A percentile compares a stretch with the other conserved stretches of the same genome.
phyloP scores from a whole-genome alignment of 2,888 invertebrate species.

The Oscheius onirici region DNA sequence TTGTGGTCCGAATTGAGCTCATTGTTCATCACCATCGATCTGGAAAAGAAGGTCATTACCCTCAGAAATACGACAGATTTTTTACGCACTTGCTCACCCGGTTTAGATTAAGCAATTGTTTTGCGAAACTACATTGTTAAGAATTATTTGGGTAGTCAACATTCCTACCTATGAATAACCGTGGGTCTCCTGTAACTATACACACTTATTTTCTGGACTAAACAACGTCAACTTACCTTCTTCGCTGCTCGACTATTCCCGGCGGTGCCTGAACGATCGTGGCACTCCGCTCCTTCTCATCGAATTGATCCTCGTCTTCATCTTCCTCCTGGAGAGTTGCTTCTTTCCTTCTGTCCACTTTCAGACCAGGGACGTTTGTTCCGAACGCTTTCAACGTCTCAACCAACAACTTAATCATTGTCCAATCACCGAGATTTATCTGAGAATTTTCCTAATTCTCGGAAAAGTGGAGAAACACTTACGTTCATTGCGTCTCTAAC shows the following conservation, averaged over 20 bases:
- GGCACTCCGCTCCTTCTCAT: conserved; percentile 34
- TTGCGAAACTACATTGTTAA: background rate
- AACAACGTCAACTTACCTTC: conserved; percentile 21
- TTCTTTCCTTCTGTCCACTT: conserved; percentile 46
- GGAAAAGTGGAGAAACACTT: background rate
- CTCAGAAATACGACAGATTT: background rate
- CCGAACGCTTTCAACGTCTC: conserved; percentile 66
- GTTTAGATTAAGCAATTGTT: too few relatives aligned
- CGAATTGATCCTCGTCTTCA: conserved; percentile 48
- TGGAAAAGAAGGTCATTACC: background rate
- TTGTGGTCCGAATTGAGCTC: conserved; percentile 58
- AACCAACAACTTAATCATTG: conserved; percentile 65
- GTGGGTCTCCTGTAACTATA: conserved; percentile 7
- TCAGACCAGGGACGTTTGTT: conserved; percentile 46
- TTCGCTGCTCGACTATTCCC: conserved; percentile 40
- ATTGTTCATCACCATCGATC: conserved; percentile 36
- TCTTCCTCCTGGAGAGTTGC: conserved; percentile 49
- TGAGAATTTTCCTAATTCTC: conserved; percentile 9
- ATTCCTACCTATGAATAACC: conserved; percentile 3
- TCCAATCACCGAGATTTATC: conserved; percentile 71
- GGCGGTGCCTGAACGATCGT: conserved; percentile 32
- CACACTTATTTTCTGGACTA: background rate
- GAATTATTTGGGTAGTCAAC: background rate
- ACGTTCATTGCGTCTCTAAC: conserved; percentile 58
- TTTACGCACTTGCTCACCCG: background rate